These are phyloP conservation scores for Oryzaephilus surinamensis DNA, from an alignment of 1,140 invertebrate species.

Conservation along the genomic window DNA sequence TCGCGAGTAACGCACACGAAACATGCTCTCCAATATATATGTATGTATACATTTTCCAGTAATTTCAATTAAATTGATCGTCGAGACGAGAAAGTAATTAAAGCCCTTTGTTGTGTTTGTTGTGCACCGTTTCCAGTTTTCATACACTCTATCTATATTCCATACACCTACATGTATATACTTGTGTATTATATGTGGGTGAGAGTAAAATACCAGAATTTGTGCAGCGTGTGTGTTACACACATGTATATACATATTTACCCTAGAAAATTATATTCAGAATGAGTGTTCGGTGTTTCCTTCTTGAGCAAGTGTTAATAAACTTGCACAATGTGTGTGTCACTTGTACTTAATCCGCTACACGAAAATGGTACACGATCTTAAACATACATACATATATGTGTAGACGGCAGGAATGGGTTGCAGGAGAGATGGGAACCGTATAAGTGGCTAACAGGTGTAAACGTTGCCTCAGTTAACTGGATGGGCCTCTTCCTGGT, in stretches of 20 bases:
- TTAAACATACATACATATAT: too few species aligned
- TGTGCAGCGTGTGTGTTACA: too few species aligned
- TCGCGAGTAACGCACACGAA: constrained; percentile 4
- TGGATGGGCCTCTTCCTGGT: constrained; percentile 17
- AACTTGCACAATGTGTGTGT: constrained; percentile 9
- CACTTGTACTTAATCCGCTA: constrained; percentile 11
- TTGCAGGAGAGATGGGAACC: constrained; percentile 19
- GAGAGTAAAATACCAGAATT: too few species aligned
- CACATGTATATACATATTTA: too few species aligned
- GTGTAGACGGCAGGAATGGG: too few species aligned
- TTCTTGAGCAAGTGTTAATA: constrained; percentile 9
- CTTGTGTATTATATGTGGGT: constrained; percentile 4
- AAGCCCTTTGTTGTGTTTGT: constrained; percentile 4
- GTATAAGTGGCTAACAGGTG: constrained; percentile 20
- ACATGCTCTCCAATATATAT: constrained; percentile 1
- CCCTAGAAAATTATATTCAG: constrained; percentile 2
- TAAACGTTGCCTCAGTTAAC: constrained; percentile 16
- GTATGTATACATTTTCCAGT: constrained; percentile 3
- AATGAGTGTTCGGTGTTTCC: neutral
- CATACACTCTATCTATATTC: too few species aligned
- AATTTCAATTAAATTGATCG: constrained; percentile 14
- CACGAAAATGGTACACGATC: too few species aligned
- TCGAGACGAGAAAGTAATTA: constrained; percentile 10
- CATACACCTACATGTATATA: too few species aligned
- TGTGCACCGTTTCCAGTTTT: constrained; percentile 8